Base-by-base conservation (phyloP, 2,888 invertebrate species). In the Mythimna loreyi region DNA sequence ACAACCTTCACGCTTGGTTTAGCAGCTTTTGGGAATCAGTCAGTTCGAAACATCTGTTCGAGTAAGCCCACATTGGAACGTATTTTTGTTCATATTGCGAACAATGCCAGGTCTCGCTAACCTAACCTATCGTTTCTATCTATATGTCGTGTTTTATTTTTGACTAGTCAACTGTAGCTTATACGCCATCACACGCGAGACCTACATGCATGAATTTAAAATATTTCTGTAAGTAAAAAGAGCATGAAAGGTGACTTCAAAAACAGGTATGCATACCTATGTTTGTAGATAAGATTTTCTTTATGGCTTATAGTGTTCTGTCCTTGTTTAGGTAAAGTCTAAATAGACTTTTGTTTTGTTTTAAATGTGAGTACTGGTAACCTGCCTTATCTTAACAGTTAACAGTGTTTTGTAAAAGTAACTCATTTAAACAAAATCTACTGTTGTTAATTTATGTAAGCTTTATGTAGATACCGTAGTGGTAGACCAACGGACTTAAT, bases 1-100 rank as follows among this genome's bases (percentile, higher is more conserved):
- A 91, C 90, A 88, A 88, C 89, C 89, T 91, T 92, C 91, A 90
- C 89, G 91, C 89, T 90, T 91, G 90, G 90, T 88, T 91, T 91
- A 89, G 86, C 90, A 88, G 90, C 91, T 89, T 91, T 90, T 90
- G 88, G 88, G 84, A 89, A 88, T 90, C 91, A 90, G 89, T 92
- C 92, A 89, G 89, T 90, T 90, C 83, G 89, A 89, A 90, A 90
- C 87, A 87, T 89, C 88, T 89, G 88, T 87, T 87, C 73, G 78
- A 85, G 83, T 83, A 85, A 80, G 71, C 60, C 49, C 61, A 72
- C 72, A 82, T 82, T 59, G 67, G 62, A 79, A 72, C 72, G 70
- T 77, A 81, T 83, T 81, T 83, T 83, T 81, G 76, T 72, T 79
- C 72, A 74, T 73, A 72, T 75, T 78, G 56, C 47, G 65, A 80